phyloP scores from a whole-genome alignment of 2,797 vertebrate genomes.

The Danio albolineatus region DNA sequence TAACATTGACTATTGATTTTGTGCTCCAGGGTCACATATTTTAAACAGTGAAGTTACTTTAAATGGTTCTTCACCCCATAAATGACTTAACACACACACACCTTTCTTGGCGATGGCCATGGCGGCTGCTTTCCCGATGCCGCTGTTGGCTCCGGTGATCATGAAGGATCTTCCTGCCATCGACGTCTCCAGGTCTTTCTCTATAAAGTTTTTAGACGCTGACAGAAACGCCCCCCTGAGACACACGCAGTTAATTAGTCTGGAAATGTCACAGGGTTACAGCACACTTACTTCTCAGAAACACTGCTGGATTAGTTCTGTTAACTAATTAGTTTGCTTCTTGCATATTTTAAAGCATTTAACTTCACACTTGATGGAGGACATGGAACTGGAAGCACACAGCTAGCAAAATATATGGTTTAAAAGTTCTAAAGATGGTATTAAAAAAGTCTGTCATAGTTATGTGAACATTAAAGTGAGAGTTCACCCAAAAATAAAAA shows the following conservation, averaged over 20 bases:
- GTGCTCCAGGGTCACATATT: too few relatives aligned
- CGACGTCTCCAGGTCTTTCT: slow-evolving; percentile 81
- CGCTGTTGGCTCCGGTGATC: slow-evolving; percentile 84
- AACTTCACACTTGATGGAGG: not conserved
- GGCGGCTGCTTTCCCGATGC: slow-evolving; percentile 80
- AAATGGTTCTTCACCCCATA: too few relatives aligned
- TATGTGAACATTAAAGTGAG: too few relatives aligned
- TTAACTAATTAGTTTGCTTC: slow-evolving; percentile 5
- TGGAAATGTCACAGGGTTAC: not conserved
- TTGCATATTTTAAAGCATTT: not conserved
- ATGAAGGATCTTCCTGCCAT: slow-evolving; percentile 79
- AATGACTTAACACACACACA: slow-evolving; percentile 42
- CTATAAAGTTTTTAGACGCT: slow-evolving; percentile 78
- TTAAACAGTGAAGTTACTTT: too few relatives aligned
- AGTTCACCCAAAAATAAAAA: too few relatives aligned
- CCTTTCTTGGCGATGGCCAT: slow-evolving; percentile 82
- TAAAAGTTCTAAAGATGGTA: too few relatives aligned
- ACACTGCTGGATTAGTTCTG: not conserved
- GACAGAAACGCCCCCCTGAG: slow-evolving; percentile 75
- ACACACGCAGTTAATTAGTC: slow-evolving; percentile 34
- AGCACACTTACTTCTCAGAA: not conserved
- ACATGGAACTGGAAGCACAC: too few relatives aligned
- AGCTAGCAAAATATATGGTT: too few relatives aligned
- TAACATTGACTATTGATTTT: too few relatives aligned
- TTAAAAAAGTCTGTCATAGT: too few relatives aligned